Conservation (phyloP, 2,113 vertebrate genomes). For the Planiliza haematocheilus region DNA sequence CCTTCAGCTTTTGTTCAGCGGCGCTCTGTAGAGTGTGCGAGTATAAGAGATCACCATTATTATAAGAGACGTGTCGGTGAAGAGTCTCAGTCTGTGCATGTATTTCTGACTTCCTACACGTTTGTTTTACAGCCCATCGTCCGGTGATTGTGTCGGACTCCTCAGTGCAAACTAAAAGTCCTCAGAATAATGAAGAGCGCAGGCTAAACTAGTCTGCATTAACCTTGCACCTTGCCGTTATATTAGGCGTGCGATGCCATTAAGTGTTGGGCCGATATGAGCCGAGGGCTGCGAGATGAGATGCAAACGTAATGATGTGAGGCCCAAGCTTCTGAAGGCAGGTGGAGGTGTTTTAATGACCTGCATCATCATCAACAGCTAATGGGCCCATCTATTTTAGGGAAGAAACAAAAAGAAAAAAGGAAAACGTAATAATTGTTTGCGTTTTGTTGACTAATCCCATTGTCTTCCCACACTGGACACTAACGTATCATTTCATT, state of each 20-base stretch:
- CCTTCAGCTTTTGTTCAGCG: background rate
- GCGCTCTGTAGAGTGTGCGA: too few relatives aligned
- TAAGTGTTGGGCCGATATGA: slow-evolving; percentile 49
- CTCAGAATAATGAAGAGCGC: slow-evolving; percentile 48
- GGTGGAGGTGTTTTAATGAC: slow-evolving; percentile 56
- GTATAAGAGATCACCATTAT: too few relatives aligned
- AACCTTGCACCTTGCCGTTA: slow-evolving; percentile 61
- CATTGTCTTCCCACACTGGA: slow-evolving; percentile 11
- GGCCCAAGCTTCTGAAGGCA: slow-evolving; percentile 47
- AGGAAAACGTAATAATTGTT: slow-evolving; percentile 33
- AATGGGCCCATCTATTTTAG: slow-evolving; percentile 43
- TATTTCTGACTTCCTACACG: background rate
- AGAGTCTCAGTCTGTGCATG: too few relatives aligned
- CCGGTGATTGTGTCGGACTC: slow-evolving; percentile 23
- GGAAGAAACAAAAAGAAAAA: slow-evolving; percentile 3
- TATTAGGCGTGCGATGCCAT: slow-evolving; percentile 56
- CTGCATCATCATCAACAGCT: slow-evolving; percentile 38
- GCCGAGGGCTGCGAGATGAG: slow-evolving; percentile 46
- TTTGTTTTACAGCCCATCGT: background rate
- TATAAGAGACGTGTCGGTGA: too few relatives aligned
- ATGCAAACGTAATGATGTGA: slow-evolving; percentile 63
- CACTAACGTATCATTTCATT: slow-evolving; percentile 2
- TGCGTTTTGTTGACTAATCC: slow-evolving; percentile 5
- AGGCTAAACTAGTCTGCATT: slow-evolving; percentile 41
- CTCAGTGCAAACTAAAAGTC: slow-evolving; percentile 28